phyloP scores from a whole-genome alignment of 2,797 vertebrate species.

The Tragelaphus oryx region DNA sequence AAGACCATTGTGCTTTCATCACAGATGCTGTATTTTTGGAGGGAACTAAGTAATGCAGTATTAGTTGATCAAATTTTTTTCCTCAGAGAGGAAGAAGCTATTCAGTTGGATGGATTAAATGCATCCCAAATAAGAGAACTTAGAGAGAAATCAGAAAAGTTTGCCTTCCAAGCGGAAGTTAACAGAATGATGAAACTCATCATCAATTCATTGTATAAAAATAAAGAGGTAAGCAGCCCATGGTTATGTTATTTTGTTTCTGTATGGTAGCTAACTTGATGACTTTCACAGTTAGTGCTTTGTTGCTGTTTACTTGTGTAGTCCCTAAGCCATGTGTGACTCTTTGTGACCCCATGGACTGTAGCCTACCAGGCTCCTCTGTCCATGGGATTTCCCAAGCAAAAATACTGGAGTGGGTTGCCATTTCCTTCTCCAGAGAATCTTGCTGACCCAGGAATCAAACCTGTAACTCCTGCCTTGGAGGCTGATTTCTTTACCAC shows the following conservation, averaged over 20 bases:
- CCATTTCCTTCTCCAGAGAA: background rate
- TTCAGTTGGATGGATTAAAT: conserved; percentile 97
- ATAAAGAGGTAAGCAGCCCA: conserved; percentile 91
- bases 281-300: background rate
- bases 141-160: conserved; percentile 97
- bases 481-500: background rate
- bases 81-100: conserved; percentile 95
- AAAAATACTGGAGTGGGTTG: background rate
- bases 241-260: background rate
- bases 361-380: background rate
- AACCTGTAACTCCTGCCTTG: background rate
- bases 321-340: background rate
- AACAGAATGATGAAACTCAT: conserved; percentile 99
- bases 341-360: background rate
- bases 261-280: background rate
- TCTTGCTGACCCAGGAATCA: background rate
- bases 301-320: background rate
- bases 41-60: background rate
- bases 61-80: conserved; percentile 44
- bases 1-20: background rate
- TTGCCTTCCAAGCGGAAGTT: conserved; percentile 97
- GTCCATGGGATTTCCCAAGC: background rate
- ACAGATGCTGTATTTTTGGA: background rate
- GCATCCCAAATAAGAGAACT: conserved; percentile 97
- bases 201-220: conserved; percentile 98